These are phyloP conservation scores for Irena cyanogastra DNA, from an alignment of 2,113 vertebrate species.

Conservation along the genomic window DNA sequence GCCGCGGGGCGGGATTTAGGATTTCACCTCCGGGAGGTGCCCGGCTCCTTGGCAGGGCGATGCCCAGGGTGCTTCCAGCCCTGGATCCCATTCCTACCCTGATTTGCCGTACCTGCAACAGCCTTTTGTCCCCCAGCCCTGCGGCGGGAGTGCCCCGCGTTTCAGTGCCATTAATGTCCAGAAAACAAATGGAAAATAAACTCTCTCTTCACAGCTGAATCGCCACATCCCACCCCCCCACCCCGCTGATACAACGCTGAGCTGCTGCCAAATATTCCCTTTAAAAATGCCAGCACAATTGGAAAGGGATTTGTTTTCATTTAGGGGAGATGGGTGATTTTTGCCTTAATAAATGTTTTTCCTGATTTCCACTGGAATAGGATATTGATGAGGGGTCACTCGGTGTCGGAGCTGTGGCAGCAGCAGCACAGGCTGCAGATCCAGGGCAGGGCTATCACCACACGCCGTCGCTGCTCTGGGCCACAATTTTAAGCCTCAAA, in stretches of 20 bases:
- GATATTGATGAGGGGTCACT: not conserved
- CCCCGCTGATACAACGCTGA: not conserved
- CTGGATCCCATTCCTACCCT: fast-evolving
- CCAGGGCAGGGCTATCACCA: fast-evolving
- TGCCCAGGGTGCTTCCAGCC: not conserved
- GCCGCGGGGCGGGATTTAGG: fast-evolving
- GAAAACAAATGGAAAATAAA: slow-evolving; percentile 6
- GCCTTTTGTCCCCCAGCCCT: not conserved
- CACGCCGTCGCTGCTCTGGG: fast-evolving
- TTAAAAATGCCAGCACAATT: not conserved
- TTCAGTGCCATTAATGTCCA: not conserved
- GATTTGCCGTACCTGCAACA: not conserved
- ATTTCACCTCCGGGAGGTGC: not conserved
- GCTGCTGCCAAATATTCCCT: not conserved
- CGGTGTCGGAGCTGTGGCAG: fast-evolving
- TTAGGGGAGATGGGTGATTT: not conserved
- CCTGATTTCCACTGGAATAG: not conserved
- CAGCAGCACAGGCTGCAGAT: not conserved
- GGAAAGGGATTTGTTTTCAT: not conserved
- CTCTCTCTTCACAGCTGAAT: not conserved
- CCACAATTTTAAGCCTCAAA: not conserved
- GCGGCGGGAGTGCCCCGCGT: fast-evolving
- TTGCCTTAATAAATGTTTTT: not conserved
- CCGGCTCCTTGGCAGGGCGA: fast-evolving
- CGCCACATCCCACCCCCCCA: fast-evolving